phyloP scores from a whole-genome alignment of 2,797 vertebrate genomes.

The Malurus splendens region DNA sequence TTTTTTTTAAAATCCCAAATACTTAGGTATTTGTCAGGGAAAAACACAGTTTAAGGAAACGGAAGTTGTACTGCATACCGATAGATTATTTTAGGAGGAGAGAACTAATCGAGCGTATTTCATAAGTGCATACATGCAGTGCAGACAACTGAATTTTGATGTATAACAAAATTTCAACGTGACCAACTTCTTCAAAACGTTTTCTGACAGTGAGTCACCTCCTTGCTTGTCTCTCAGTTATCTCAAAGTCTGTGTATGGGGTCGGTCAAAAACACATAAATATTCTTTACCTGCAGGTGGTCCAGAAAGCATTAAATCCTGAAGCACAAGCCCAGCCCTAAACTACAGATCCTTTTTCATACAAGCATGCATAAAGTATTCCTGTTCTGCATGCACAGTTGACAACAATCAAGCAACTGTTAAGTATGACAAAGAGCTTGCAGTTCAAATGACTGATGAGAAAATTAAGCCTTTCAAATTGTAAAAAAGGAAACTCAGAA shows the following conservation, averaged over 20 bases:
- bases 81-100: background rate
- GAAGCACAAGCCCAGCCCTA: background rate
- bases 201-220: background rate
- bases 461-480: background rate
- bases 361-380: background rate
- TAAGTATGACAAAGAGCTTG: background rate
- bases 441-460: background rate
- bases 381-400: background rate
- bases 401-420: background rate
- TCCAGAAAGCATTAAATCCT: background rate
- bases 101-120: background rate
- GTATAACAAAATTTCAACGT: background rate
- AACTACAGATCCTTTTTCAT: background rate
- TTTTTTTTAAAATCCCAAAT: background rate
- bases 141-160: background rate
- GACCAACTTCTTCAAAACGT: background rate
- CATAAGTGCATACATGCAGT: background rate
- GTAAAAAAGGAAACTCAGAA: background rate
- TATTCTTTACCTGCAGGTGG: background rate
- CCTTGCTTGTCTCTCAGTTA: background rate
- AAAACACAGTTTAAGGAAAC: background rate
- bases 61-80: background rate
- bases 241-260: background rate
- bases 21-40: background rate
- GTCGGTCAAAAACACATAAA: background rate